Evolutionary conservation across 2,888 invertebrate genomes (phyloP).

Genomic region (Dascillus cervinus): DNA sequence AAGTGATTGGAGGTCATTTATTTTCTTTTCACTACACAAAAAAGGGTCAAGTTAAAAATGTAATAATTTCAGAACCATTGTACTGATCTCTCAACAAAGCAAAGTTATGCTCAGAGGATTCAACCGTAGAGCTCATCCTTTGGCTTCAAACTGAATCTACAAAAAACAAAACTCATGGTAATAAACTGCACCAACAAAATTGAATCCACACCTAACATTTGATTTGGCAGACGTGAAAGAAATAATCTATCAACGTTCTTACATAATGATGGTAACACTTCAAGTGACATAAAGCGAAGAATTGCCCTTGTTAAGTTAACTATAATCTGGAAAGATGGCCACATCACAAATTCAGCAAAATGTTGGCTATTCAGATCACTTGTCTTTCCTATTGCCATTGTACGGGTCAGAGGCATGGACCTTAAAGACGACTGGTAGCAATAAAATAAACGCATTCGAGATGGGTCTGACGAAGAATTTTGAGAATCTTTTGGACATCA

Average conservation of each 20-base stretch:
- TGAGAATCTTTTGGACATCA: conserved; percentile 3
- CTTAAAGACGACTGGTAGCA: too few species aligned
- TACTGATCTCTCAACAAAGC: not conserved
- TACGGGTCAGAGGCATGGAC: conserved; percentile 1
- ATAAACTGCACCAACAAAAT: too few species aligned
- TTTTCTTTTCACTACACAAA: conserved; percentile 3
- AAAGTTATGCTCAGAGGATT: too few species aligned
- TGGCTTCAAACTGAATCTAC: conserved; percentile 4
- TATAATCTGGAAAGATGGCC: too few species aligned
- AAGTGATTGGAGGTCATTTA: too few species aligned
- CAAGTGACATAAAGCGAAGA: conserved; percentile 4
- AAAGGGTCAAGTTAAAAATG: conserved; percentile 3
- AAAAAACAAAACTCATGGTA: conserved; percentile 5
- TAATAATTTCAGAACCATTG: conserved; percentile 3
- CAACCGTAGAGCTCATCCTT: not conserved
- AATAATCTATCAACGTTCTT: conserved; percentile 4
- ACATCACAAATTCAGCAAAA: conserved; percentile 2
- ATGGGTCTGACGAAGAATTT: not conserved
- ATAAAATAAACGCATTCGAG: too few species aligned
- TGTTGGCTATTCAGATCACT: not conserved
- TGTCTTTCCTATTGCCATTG: conserved; percentile 1
- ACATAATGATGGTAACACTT: conserved; percentile 3
- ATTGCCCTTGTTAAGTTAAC: too few species aligned
- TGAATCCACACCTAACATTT: too few species aligned
- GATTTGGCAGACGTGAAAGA: conserved; percentile 3